Conservation (phyloP, 2,888 invertebrate species). For the Caenorhabditis plicata region DNA sequence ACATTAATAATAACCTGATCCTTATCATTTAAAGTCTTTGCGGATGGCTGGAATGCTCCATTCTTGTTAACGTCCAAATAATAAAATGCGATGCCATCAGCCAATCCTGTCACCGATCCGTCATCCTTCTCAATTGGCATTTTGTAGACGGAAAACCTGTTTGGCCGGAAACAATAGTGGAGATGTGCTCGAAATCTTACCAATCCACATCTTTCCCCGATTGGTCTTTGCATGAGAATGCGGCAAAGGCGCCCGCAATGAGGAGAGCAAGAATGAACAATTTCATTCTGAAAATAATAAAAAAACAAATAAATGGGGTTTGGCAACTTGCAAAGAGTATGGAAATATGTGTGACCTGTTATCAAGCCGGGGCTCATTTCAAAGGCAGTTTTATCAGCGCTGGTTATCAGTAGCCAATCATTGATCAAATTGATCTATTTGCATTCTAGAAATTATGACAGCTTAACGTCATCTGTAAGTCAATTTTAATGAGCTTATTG, state of each 20-base stretch:
- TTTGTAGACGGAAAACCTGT: slow-evolving; percentile 55
- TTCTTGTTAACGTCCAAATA: slow-evolving; percentile 53
- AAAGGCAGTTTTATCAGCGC: too few relatives aligned
- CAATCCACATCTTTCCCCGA: slow-evolving; percentile 53
- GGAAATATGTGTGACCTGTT: not conserved
- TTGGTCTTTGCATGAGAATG: slow-evolving; percentile 56
- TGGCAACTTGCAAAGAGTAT: not conserved
- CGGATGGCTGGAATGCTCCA: slow-evolving; percentile 39
- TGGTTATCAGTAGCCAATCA: too few relatives aligned
- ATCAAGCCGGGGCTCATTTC: too few relatives aligned
- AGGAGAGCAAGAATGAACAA: not conserved
- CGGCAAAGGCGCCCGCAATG: slow-evolving; percentile 12
- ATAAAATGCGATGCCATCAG: slow-evolving; percentile 49
- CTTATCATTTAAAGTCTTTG: slow-evolving; percentile 37
- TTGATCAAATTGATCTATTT: too few relatives aligned
- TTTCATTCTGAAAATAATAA: too few relatives aligned
- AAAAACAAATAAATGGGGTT: too few relatives aligned
- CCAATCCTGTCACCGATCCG: slow-evolving; percentile 41
- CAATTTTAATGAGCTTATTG: too few relatives aligned
- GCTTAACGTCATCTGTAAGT: too few relatives aligned
- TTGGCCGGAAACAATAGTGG: slow-evolving; percentile 1
- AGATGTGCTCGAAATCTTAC: slow-evolving; percentile 13
- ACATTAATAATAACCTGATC: slow-evolving; percentile 31
- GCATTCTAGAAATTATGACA: too few relatives aligned
- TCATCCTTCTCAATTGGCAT: slow-evolving; percentile 51